Conservation (phyloP, 2,797 vertebrate species). For the Sebastes alutus region DNA sequence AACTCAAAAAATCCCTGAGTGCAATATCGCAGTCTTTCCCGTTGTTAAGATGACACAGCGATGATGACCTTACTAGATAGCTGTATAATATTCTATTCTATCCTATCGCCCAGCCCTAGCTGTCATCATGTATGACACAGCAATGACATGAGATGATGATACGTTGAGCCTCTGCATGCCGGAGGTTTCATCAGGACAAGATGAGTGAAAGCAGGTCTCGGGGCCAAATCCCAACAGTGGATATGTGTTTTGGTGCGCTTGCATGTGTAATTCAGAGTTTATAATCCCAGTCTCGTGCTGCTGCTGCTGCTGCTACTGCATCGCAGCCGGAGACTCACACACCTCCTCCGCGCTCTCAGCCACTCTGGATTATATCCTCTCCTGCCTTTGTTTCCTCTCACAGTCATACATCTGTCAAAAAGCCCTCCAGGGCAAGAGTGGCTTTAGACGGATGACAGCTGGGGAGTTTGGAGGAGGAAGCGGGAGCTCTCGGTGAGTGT, state of each 20-base stretch:
- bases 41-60: no score
- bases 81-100: background rate
- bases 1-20: no score
- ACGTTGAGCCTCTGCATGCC: background rate
- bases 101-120: background rate
- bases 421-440: background rate
- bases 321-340: background rate
- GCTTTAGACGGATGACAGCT: slow-evolving; percentile 33
- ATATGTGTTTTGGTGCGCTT: slow-evolving; percentile 50
- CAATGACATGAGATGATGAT: background rate
- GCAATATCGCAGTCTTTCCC: no score
- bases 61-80: background rate
- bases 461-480: background rate
- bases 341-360: slow-evolving; percentile 10
- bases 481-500: background rate
- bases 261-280: slow-evolving; percentile 56
- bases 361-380: slow-evolving; percentile 43
- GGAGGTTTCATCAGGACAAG: background rate
- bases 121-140: background rate
- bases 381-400: slow-evolving; percentile 30
- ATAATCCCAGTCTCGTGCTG: slow-evolving; percentile 58
- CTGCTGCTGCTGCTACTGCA: background rate
- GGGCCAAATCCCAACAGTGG: slow-evolving; percentile 11
- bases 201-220: background rate
- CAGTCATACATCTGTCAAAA: slow-evolving; percentile 48